These are phyloP conservation scores for Chironomus tepperi DNA, from an alignment of 1,140 invertebrate genomes.

Conservation along the genomic window DNA sequence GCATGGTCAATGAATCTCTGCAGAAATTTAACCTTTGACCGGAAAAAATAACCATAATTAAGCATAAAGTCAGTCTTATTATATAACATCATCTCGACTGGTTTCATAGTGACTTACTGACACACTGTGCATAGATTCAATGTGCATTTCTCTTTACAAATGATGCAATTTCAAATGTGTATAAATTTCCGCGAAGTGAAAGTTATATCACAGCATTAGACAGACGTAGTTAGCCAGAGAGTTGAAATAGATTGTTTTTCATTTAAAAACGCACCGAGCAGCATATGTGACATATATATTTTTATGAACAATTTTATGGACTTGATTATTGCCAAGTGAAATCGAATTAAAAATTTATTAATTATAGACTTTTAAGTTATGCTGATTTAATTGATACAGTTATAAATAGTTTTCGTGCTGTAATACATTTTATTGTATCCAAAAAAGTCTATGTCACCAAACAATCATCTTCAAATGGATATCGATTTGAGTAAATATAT, in stretches of 20 bases:
- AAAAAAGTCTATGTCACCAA: background rate
- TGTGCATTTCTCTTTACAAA: background rate
- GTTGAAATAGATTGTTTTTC: too few species aligned
- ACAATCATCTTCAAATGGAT: background rate
- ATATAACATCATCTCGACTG: background rate
- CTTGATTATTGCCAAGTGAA: background rate
- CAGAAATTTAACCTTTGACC: background rate
- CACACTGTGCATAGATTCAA: background rate
- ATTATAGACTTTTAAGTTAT: too few species aligned
- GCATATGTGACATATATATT: too few species aligned
- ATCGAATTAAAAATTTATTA: too few species aligned
- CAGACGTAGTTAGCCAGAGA: too few species aligned
- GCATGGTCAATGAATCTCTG: background rate
- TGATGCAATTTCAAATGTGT: slow-evolving; percentile 22
- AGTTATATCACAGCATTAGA: background rate
- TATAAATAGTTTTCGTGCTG: background rate
- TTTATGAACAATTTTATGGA: too few species aligned
- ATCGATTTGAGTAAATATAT: slow-evolving; percentile 11
- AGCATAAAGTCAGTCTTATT: background rate
- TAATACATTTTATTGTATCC: background rate
- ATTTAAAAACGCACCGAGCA: too few species aligned
- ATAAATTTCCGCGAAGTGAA: slow-evolving; percentile 22
- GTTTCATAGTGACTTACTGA: background rate
- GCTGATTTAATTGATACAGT: too few species aligned
- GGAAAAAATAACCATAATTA: background rate